These are phyloP conservation scores for Dynastes hyllus DNA, from an alignment of 2,888 invertebrate species.

Conservation along the genomic window DNA sequence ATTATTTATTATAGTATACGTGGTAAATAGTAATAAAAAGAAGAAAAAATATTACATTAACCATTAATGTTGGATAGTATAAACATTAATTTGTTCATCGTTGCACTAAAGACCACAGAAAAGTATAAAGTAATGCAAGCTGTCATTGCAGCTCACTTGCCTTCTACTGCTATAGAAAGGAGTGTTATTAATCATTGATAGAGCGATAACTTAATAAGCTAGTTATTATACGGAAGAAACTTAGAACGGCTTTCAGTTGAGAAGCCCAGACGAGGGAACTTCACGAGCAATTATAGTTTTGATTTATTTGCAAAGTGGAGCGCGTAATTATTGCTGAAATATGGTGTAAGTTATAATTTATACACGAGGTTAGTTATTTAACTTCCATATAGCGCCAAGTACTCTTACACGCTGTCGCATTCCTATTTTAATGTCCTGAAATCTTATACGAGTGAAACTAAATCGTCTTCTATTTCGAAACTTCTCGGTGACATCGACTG, in stretches of 20 bases:
- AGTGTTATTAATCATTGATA: not conserved
- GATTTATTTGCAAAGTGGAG: conserved; percentile 38
- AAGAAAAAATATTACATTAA: too few relatives aligned
- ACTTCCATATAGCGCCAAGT: not conserved
- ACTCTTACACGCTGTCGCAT: not conserved
- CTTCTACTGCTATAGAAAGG: not conserved
- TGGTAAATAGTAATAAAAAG: too few relatives aligned
- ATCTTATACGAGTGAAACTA: not conserved
- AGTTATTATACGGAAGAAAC: conserved; percentile 18
- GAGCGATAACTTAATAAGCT: not conserved
- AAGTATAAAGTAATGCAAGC: too few relatives aligned
- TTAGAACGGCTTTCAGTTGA: conserved; percentile 3
- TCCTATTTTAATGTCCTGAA: not conserved
- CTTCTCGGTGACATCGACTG: too few relatives aligned
- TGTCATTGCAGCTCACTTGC: too few relatives aligned
- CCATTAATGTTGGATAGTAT: too few relatives aligned
- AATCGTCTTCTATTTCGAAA: conserved; percentile 7
- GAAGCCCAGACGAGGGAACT: conserved; percentile 19
- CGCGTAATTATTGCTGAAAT: conserved; percentile 36
- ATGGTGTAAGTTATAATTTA: conserved; percentile 43
- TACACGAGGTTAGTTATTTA: conserved; percentile 23
- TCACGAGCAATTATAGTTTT: conserved; percentile 39
- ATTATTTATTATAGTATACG: too few relatives aligned
- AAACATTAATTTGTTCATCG: too few relatives aligned
- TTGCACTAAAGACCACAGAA: too few relatives aligned